Base-by-base conservation (phyloP, 2,113 vertebrate genomes). In the Sprattus sprattus region DNA sequence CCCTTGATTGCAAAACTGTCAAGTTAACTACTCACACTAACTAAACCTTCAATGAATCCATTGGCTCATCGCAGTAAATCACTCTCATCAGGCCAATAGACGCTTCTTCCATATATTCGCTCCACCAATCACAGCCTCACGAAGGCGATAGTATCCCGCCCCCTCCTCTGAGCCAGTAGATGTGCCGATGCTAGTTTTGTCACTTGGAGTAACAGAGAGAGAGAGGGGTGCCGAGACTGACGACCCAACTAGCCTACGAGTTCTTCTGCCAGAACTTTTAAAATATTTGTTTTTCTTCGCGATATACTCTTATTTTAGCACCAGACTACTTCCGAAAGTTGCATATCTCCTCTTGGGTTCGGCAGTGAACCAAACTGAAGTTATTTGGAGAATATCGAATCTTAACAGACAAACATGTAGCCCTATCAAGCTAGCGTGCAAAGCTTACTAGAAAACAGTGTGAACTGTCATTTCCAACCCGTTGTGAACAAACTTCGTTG, bases 41-140 rank as follows among this genome's bases (percentile, higher is more conserved):
- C 2, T 54, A 64, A 67, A 85, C 67, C 39, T 49, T 82, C 82
- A 91, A 83, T 89, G 47, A 88, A 83, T 32, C 49, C 39, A 86
- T 83, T 89, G 90, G 87, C 50, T 81, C 28, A 32, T 6, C 20
- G 15, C 2, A 60, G n/a, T 85, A 54, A 85, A 87, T 82, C 47
- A 50, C n/a, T 45, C 57, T 9, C 49, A 54, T 28, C 64, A 28
- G 45, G 0, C 67, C 46, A 39, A 39, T 47, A 13, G 28, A 25
- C 39, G 81, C 54, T 81, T 88, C 64, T 84, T 67, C 83, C 82
- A 7, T 32, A 15, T 11, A 28, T 4, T 2, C 20, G 11, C 20
- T 15, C 5, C 87, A 50, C 91, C 92, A 93, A 92, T 90, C 89
- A 88, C 85, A 89, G 3, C 45, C n/a, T n/a, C 22, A 45, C 25